Conservation (phyloP, 2,113 vertebrate genomes). For the Pteropus alecto region DNA sequence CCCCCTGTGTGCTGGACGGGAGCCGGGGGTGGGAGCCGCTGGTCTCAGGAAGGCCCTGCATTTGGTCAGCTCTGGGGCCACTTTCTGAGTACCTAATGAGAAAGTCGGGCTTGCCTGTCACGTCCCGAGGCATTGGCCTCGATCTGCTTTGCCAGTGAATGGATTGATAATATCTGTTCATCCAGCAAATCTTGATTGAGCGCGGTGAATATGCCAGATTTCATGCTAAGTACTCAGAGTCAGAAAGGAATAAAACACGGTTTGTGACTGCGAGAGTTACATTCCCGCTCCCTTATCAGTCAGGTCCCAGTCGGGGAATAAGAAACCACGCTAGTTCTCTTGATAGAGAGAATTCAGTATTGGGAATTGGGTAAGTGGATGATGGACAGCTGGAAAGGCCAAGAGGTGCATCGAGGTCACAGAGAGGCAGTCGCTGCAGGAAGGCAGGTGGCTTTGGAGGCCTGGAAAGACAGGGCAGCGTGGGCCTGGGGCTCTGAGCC, state of each 20-base stretch:
- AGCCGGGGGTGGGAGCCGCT: accelerated
- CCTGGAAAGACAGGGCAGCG: not conserved
- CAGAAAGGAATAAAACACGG: not conserved
- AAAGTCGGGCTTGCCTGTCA: not conserved
- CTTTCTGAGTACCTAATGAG: not conserved
- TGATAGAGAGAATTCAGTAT: not conserved
- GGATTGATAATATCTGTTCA: not conserved
- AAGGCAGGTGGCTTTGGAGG: not conserved
- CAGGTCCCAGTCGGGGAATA: not conserved
- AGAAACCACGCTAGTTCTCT: not conserved
- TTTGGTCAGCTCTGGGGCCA: too few relatives aligned
- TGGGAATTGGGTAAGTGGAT: not conserved
- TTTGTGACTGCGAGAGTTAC: not conserved
- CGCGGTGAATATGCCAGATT: not conserved
- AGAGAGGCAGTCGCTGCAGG: not conserved
- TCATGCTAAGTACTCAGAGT: not conserved
- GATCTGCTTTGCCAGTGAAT: not conserved
- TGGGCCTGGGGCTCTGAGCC: not conserved
- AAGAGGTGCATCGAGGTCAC: not conserved
- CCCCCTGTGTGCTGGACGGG: not conserved
- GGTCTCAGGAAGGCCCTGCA: not conserved
- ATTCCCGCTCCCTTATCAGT: not conserved
- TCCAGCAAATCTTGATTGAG: not conserved
- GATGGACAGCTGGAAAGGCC: not conserved
- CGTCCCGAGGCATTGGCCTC: not conserved